Base-by-base conservation (phyloP, 2,888 invertebrate genomes). In the Lottia gigantea region DNA sequence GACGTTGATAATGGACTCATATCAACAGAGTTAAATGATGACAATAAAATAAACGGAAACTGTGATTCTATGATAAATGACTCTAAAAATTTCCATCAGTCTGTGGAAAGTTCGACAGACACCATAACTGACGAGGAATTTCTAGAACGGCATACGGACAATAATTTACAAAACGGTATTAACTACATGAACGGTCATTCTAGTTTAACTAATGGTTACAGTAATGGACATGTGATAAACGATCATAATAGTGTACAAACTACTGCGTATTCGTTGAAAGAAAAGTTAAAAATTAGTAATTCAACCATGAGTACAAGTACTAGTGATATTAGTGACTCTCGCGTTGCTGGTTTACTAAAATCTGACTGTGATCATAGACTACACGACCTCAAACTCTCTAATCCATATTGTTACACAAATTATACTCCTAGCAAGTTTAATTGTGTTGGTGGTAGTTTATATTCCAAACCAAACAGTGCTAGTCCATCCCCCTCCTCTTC, bases 31-130 rank as follows among this genome's bases (percentile, higher is more conserved):
- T 46, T 62, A 47, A 40, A 49, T 11, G 66, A 49, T 55, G 66
- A 47, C 15, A 62, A 45, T 66, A 31, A 23, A 46, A 64, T 67
- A 2, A 70, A 70, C 23, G 65, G 70, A n/a, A 49, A 67, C 19
- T 45, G 61, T 64, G 70, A 67, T 46, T 23, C 19, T 63, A n/a
- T 40, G 31, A 62, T 31, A 46, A 25, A 66, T 12, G 55, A 55
- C 14, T 3, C 11, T 23, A 65, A 69, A 71, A 19, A 11, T 66
- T 55, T 15, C 19, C 46, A 72, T 61, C 92, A 72, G 68, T 76
- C 80, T 3, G 75, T 90, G 68, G 91, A 91, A 75, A 91, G 91
- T 81, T 91, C 91, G 4, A 91, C 91, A 4, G 91, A 91, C 78
- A 91, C 91, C 3, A 82, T 91, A 55, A 90, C 78, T 0, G 80